Evolutionary conservation across 2,113 vertebrate genomes (phyloP), one percentile per base, ranked within the genome.

Genomic region (Hemichromis elongatus): DNA sequence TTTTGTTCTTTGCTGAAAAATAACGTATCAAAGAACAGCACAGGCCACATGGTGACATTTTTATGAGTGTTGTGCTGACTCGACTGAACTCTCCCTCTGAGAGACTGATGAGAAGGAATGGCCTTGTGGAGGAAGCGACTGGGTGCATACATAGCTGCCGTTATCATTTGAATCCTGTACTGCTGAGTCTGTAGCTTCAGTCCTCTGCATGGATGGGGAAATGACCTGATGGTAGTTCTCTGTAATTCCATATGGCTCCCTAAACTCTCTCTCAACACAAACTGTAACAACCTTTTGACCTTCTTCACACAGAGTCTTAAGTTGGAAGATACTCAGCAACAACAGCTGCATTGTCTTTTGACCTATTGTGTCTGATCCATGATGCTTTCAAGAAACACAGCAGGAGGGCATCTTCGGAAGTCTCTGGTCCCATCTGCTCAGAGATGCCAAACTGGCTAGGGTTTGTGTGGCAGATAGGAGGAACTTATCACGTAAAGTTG

Each of bases 281-380:
- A 66, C 83, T 42, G n/a, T 53, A 16, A 2, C 35, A 57, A 90
- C 83, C 82, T 80, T 78, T 66, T 79, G 82, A 89, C 90, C 77
- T 88, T 81, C 78, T 24, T 33, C n/a, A 3, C 37, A 45, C 61
- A 88, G 26, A 59, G 55, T 83, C 68, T 53, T n/a, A 37, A 79
- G 77, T 85, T 5, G 14, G 78, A 86, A 88, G 80, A 66, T 9
- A 7, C 59, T 79, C 47, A 2, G 30, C 63, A 83, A 28, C 54
- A 59, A 56, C 56, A 73, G 61, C 80, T 81, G 61, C 83, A 73
- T 88, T 82, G 87, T 92, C 83, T 87, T 45, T 12, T 83, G 81
- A 89, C 89, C 91, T 81, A 83, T 93, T 92, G 93, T 92, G 83
- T 83, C 88, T 92, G 93, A 94, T 92, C 84, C 93, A 94, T 87